phyloP scores from a whole-genome alignment of 2,797 vertebrate species.

The Cirrhinus mrigala region DNA sequence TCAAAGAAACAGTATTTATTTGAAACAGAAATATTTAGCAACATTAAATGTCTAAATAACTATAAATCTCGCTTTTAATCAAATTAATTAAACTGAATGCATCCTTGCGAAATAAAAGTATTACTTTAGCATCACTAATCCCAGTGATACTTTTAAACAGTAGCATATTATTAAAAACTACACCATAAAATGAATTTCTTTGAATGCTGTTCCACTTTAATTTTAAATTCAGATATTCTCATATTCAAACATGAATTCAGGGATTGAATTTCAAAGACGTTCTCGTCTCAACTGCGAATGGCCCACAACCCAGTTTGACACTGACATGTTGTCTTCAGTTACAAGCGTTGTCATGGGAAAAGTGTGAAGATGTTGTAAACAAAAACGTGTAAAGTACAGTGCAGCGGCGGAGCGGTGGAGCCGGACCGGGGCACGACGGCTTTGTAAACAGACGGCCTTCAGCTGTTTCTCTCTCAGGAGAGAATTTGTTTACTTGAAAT shows the following conservation, averaged over 20 bases:
- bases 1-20: too few species aligned
- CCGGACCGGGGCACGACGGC: background rate
- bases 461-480: conserved; percentile 48
- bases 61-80: background rate
- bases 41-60: background rate
- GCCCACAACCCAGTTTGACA: conserved; percentile 14
- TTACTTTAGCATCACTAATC: background rate
- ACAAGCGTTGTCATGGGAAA: conserved; percentile 15
- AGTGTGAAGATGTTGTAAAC: conserved; percentile 23
- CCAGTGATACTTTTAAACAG: background rate
- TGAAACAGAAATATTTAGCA: too few species aligned
- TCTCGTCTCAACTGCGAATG: background rate
- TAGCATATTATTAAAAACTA: background rate
- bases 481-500: conserved; percentile 50
- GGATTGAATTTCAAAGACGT: conserved; percentile 24
- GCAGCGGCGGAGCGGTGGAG: background rate
- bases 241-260: background rate
- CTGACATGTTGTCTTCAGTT: conserved; percentile 20
- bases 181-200: background rate
- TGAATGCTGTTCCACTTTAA: background rate
- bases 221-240: background rate
- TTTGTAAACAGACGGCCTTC: conserved; percentile 23
- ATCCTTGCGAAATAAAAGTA: background rate
- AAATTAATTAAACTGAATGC: background rate
- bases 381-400: conserved; percentile 23